Conservation (phyloP, 2,888 invertebrate genomes). For the Mylabris sibirica region DNA sequence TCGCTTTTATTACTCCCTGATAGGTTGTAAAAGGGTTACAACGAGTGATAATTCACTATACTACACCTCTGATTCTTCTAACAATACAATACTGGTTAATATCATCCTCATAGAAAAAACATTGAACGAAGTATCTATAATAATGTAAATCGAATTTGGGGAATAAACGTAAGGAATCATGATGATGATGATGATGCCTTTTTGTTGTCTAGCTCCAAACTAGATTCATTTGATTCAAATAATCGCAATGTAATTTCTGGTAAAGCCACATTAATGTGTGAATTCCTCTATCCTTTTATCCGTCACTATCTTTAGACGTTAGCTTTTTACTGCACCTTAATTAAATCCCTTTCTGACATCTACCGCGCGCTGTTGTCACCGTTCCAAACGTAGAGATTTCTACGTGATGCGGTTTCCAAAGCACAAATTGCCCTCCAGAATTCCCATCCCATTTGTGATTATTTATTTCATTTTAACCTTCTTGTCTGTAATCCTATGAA, state of each 20-base stretch:
- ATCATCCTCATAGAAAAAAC: conserved; percentile 24
- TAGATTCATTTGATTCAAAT: not conserved
- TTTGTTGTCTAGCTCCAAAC: not conserved
- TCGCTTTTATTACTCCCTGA: conserved; percentile 62
- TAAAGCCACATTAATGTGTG: conserved; percentile 14
- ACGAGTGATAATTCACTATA: conserved; percentile 60
- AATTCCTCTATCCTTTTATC: conserved; percentile 27
- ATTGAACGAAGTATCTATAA: conserved; percentile 18
- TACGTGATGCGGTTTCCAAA: conserved; percentile 63
- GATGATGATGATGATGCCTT: not conserved
- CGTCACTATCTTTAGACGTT: conserved; percentile 38
- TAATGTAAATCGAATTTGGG: conserved; percentile 26
- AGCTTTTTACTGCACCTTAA: conserved; percentile 62
- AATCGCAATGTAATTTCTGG: not conserved
- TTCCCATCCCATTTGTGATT: conserved; percentile 50
- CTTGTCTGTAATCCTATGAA: conserved; percentile 37
- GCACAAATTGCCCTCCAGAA: conserved; percentile 58
- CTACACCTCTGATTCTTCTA: conserved; percentile 50
- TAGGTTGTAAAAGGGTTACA: conserved; percentile 63
- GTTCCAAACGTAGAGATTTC: conserved; percentile 60
- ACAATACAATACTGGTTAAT: conserved; percentile 25
- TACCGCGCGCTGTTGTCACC: conserved; percentile 60
- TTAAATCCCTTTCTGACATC: conserved; percentile 64
- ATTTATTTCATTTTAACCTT: conserved; percentile 58
- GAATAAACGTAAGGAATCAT: no score